Percentiles rank a stretch among this genome's conserved stretches.
Conservation (phyloP, 2,888 invertebrate species). For the Plebejus anna region DNA sequence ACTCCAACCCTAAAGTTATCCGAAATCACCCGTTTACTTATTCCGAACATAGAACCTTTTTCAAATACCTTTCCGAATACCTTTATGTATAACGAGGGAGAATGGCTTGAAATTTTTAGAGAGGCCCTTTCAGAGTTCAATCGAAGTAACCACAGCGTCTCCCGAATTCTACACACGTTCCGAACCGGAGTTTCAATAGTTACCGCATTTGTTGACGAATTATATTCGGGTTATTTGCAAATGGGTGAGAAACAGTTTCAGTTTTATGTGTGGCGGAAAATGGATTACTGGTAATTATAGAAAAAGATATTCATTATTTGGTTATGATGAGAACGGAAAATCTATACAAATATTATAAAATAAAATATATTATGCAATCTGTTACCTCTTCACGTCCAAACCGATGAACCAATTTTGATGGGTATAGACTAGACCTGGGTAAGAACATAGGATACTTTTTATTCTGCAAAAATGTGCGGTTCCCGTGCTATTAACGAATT, state of each 20-base stretch:
- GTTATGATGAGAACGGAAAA: no score
- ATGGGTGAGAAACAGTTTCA: neutral
- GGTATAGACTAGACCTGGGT: no score
- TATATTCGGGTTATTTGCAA: neutral
- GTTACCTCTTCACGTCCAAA: no score
- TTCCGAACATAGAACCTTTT: slow-evolving; percentile 49
- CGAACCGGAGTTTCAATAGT: slow-evolving; percentile 46
- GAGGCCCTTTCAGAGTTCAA: slow-evolving; percentile 66
- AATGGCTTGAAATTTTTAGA: slow-evolving; percentile 61
- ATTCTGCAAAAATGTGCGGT: no score
- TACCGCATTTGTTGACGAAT: slow-evolving; percentile 8
- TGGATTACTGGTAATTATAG: no score
- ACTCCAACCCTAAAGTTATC: slow-evolving; percentile 36
- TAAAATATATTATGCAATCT: no score
- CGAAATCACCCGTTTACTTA: slow-evolving; percentile 39
- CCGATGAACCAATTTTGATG: no score
- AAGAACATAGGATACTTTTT: no score
- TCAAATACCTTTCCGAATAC: slow-evolving; percentile 41
- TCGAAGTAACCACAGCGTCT: slow-evolving; percentile 71
- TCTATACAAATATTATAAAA: no score
- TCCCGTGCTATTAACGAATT: no score
- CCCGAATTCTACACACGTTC: slow-evolving; percentile 73
- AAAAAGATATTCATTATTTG: no score
- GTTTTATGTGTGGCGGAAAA: no score
- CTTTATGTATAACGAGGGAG: slow-evolving; percentile 58